Percentiles rank a stretch among this genome's conserved stretches.
phyloP scores from a whole-genome alignment of 2,888 invertebrate genomes.

The Tetramorium bicarinatum region DNA sequence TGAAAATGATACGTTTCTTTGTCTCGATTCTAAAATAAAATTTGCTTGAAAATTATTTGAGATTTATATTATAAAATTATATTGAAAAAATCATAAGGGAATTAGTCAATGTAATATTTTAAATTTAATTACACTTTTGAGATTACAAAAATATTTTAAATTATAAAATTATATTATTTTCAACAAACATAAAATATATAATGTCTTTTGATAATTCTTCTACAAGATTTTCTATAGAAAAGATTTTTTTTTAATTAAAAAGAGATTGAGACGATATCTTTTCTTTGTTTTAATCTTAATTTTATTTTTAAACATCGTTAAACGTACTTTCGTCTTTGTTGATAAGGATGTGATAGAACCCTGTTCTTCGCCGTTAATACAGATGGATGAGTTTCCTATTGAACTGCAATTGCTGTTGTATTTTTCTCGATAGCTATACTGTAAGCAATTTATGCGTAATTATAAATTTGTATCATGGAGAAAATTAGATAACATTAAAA shows the following conservation, averaged over 20 bases:
- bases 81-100: background rate
- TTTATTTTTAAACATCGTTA: background rate
- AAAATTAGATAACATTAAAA: background rate
- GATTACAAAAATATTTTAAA: background rate
- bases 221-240: background rate
- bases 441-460: slow-evolving; percentile 63
- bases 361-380: slow-evolving; percentile 75
- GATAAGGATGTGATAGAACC: slow-evolving; percentile 74
- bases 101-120: background rate
- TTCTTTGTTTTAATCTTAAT: background rate
- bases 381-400: slow-evolving; percentile 74
- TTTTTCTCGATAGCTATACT: slow-evolving; percentile 80
- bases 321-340: slow-evolving; percentile 76
- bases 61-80: background rate
- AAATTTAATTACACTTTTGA: background rate
- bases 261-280: background rate
- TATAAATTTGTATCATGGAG: background rate
- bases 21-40: background rate
- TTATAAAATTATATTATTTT: slow-evolving; percentile 2
- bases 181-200: background rate
- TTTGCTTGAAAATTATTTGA: background rate
- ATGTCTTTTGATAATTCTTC: background rate
- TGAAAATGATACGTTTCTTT: background rate
- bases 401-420: slow-evolving; percentile 73
- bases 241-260: background rate